Conservation (phyloP, 1,140 invertebrate species). For the Leptinotarsa texana region DNA sequence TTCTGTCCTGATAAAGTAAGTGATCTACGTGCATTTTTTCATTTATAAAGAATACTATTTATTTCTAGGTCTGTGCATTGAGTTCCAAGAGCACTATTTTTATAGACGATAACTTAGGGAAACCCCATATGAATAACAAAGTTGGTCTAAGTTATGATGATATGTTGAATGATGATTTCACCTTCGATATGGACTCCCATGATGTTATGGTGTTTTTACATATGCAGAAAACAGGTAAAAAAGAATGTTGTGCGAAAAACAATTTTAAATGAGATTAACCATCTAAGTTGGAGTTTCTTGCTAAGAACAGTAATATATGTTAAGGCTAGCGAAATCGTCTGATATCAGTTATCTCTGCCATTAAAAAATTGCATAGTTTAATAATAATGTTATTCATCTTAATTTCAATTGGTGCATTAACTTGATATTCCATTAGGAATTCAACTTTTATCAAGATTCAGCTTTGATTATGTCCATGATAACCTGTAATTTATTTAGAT, state of each 20-base stretch:
- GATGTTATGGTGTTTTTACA: constrained; percentile 99
- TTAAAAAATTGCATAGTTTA: too few species aligned
- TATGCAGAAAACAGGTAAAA: constrained; percentile 90
- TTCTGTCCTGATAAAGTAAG: constrained; percentile 82
- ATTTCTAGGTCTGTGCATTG: constrained; percentile 67
- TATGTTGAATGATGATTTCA: constrained; percentile 81
- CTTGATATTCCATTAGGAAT: too few species aligned
- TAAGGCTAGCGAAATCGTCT: too few species aligned
- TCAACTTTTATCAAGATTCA: too few species aligned
- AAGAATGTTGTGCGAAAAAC: background rate
- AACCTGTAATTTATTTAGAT: too few species aligned
- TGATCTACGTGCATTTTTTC: constrained; percentile 29
- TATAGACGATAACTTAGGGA: constrained; percentile 62
- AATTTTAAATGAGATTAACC: too few species aligned
- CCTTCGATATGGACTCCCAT: constrained; percentile 85
- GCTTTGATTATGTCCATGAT: too few species aligned
- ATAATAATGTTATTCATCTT: too few species aligned
- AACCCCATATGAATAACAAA: constrained; percentile 59
- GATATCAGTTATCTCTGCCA: too few species aligned
- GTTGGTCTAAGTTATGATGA: constrained; percentile 77
- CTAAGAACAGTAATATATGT: too few species aligned
- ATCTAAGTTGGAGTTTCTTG: too few species aligned
- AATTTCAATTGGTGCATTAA: too few species aligned
- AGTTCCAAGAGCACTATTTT: constrained; percentile 62
- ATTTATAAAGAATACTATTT: constrained; percentile 10